Evolutionary conservation across 2,888 invertebrate species (phyloP), one percentile per base, ranked within the genome.

Genomic region (Acanthococcus lagerstroemiae): DNA sequence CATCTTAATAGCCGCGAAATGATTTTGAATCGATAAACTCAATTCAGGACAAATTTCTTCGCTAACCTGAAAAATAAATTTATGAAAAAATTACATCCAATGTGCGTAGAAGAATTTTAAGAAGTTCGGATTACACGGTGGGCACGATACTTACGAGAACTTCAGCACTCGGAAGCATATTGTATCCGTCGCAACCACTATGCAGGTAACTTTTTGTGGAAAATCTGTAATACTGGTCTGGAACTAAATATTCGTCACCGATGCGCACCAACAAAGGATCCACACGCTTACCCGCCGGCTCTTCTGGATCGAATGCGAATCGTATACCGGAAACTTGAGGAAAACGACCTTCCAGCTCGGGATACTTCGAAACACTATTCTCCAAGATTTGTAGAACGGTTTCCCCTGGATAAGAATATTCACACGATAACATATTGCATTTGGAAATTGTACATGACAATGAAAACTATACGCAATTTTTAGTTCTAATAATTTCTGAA

Each of bases 21-120:
- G 92, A 77, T 93, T 93, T 78, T 91, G 90, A 22, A 94, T 81
- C 0, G 90, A 87, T 72, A 90, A 83, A 7, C 88, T 87, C 69
- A 93, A 77, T 74, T 90, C 87, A 0, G 91, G 90, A 71, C 90
- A 90, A 77, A 88, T 85, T 74, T 93, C 93, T 63, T 90, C 88
- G 71, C 86, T 84, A 71, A 90, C 82, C 89, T 72, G 0, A 73
- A 24, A 69, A 69, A 70, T 25, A 21, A 21, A 50, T 26, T 2
- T 46, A 9, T 45, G 1, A 55, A 61, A 45, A 30, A n/a, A n/a
- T n/a, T n/a, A n/a, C n/a, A n/a, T n/a, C n/a, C n/a, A n/a, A n/a
- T n/a, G n/a, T n/a, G n/a, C n/a, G n/a, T n/a, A n/a, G n/a, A n/a
- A 24, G 7, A 37, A n/a, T n/a, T n/a, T n/a, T n/a, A n/a, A n/a